Conservation (phyloP, 2,888 invertebrate genomes). For the Argyresthia goedartella region DNA sequence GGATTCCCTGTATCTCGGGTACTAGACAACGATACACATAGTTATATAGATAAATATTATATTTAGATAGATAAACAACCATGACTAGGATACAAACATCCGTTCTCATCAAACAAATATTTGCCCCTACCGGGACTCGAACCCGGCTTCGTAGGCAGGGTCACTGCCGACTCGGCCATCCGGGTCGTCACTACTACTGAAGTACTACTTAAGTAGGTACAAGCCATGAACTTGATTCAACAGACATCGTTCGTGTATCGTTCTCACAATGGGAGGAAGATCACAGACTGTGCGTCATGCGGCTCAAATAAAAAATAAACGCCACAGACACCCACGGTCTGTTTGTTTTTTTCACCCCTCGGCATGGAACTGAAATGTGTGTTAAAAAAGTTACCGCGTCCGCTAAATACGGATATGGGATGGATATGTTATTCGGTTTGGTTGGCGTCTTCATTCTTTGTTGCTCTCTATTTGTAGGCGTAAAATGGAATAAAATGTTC, state of each 20-base stretch:
- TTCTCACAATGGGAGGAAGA: conserved; percentile 62
- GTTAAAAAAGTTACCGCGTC: conserved; percentile 28
- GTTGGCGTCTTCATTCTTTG: not conserved
- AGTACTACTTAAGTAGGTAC: no score
- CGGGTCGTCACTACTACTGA: no score
- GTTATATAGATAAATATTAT: no score
- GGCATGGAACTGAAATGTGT: conserved; percentile 12
- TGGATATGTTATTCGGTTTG: not conserved
- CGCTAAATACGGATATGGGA: conserved; percentile 7
- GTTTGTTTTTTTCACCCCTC: no score
- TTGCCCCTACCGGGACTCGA: no score
- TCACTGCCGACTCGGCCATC: no score
- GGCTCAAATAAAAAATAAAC: conserved; percentile 12
- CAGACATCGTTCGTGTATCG: not conserved
- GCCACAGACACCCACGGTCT: conserved; percentile 5
- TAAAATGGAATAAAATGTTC: not conserved
- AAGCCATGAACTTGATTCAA: not conserved
- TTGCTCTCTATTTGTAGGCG: not conserved
- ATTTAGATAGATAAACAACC: no score
- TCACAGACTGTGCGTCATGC: conserved; percentile 61
- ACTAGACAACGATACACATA: no score
- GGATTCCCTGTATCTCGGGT: no score
- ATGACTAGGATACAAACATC: no score
- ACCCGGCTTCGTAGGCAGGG: no score
- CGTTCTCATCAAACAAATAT: no score